Evolutionary conservation across 1,140 invertebrate genomes (phyloP), one percentile per base, ranked within the genome.

Genomic region (Maconellicoccus hirsutus): DNA sequence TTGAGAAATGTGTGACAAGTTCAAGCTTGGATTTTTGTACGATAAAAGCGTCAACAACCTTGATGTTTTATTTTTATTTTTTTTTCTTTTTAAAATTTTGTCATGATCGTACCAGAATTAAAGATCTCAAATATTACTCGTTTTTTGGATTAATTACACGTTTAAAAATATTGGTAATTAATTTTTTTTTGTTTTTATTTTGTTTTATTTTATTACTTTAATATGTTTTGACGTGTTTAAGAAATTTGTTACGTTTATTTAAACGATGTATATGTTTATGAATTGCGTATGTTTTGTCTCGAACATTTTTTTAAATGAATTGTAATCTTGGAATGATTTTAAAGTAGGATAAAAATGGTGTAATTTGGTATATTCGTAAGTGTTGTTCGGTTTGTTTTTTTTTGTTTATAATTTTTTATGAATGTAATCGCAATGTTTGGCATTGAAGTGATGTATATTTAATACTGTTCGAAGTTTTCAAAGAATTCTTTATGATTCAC

Each of bases 51-150:
- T n/a, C n/a, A n/a, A n/a, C n/a, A n/a, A n/a, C n/a, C n/a, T n/a
- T n/a, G n/a, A n/a, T n/a, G n/a, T 33, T 6, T 33, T 33, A 33
- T 33, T 33, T 33, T 33, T 3, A 33, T 33, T 3, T 33, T 33
- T 33, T 6, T 33, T 33, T 33, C 12, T 33, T 12, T 33, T 12
- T 6, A 33, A 33, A 12, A 33, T 33, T 33, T 33, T 12, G 29
- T 33, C 29, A 33, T 6, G 29, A 33, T 52, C n/a, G 16, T 52
- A 52, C 42, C 42, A 52, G 10, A 52, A 52, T 16, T 52, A 52
- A 52, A 52, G 42, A 52, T 52, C 42, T 52, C 42, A 52, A 52
- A 52, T 52, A 52, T 52, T 52, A 52, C 42, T 19, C 42, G 42
- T 52, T 52, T 33, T 52, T 52, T 19, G 42, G 4, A 52, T 52